These are phyloP conservation scores for Plutomurus gul DNA, from an alignment of 1,140 invertebrate genomes.

Conservation along the genomic window DNA sequence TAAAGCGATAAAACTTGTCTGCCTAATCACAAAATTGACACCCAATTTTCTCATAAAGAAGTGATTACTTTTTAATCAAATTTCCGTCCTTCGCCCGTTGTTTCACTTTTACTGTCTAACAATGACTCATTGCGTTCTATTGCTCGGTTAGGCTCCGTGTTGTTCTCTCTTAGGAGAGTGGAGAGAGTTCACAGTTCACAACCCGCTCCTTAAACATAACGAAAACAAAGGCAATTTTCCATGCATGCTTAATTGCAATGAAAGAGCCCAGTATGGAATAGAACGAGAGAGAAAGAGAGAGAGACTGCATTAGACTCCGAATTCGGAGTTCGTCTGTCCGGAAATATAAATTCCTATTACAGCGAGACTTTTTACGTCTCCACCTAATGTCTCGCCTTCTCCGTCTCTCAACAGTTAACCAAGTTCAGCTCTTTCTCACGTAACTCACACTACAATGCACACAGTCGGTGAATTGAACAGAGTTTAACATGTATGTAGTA, in stretches of 20 bases:
- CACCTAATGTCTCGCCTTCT: conserved; percentile 26
- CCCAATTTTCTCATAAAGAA: conserved; percentile 29
- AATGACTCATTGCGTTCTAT: background rate
- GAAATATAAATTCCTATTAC: conserved; percentile 30
- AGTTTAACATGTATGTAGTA: no score
- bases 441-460: no score
- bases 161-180: background rate
- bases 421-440: background rate
- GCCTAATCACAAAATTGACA: conserved; percentile 27
- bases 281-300: background rate
- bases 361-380: conserved; percentile 28
- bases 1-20: conserved; percentile 21
- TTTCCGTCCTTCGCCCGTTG: conserved; percentile 2
- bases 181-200: no score
- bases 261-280: background rate
- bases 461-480: no score
- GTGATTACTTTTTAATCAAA: conserved; percentile 28
- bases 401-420: background rate
- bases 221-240: conserved; percentile 24
- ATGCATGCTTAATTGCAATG: conserved; percentile 12
- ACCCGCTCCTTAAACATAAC: background rate
- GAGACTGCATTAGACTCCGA: conserved; percentile 5
- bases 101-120: conserved; percentile 23
- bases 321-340: conserved; percentile 24
- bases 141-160: background rate